A percentile compares a stretch with the other conserved stretches of the same genome.
These are phyloP conservation scores for Pygoscelis adeliae DNA, from an alignment of 2,113 vertebrate genomes.

Conservation along the genomic window DNA sequence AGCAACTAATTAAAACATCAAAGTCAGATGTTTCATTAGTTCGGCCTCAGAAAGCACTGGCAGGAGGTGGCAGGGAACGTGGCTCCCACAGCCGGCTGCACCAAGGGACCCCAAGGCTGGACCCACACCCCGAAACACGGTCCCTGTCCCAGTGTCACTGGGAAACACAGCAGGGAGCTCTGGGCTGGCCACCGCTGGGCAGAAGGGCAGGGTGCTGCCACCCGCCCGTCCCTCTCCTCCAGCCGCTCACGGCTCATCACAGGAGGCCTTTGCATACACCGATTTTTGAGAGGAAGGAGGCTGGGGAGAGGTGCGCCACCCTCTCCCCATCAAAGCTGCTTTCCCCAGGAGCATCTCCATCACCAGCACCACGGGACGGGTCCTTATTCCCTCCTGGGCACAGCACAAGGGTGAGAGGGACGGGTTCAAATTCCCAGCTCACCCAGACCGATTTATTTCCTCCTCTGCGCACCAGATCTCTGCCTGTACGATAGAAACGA, in stretches of 20 bases:
- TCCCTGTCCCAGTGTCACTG: not conserved
- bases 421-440: not conserved
- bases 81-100: not conserved
- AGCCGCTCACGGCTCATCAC: rapidly evolving
- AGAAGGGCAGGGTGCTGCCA: not conserved
- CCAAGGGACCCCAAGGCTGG: not conserved
- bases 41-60: not conserved
- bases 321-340: not conserved
- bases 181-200: not conserved
- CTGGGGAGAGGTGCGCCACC: not conserved
- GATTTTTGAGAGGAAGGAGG: not conserved
- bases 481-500: rapidly evolving
- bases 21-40: constrained; percentile 44
- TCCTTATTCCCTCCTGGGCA: not conserved
- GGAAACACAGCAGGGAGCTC: not conserved
- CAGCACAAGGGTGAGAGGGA: not conserved
- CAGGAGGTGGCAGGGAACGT: not conserved
- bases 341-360: not conserved
- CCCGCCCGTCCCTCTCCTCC: not conserved
- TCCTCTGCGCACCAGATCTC: not conserved
- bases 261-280: not conserved
- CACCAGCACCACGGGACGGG: rapidly evolving
- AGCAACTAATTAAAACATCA: constrained; percentile 67
- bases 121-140: not conserved
- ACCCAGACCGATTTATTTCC: not conserved